These are phyloP conservation scores for Drosophila biarmipes DNA, from an alignment of 1,140 invertebrate species.

Conservation along the genomic window DNA sequence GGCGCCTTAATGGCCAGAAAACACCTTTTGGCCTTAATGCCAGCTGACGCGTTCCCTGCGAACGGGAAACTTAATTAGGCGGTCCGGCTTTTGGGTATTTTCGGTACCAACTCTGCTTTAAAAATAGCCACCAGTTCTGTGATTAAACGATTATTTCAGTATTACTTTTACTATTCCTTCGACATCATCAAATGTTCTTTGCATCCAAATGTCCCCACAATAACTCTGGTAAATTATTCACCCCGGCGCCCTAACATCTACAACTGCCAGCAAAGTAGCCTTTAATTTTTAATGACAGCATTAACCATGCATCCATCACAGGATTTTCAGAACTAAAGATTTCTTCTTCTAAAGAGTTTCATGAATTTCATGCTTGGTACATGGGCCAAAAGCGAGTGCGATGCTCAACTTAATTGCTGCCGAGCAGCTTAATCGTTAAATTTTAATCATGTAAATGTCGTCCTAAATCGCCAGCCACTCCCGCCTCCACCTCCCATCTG, in stretches of 20 bases:
- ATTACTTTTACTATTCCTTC: too few species aligned
- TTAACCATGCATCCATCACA: slow-evolving; percentile 20
- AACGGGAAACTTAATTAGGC: slow-evolving; percentile 65
- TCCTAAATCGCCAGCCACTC: not conserved
- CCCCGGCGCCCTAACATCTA: not conserved
- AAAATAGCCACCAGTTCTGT: not conserved
- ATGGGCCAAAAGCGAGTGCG: not conserved
- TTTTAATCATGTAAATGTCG: slow-evolving; percentile 32
- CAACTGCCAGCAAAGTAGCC: slow-evolving; percentile 1
- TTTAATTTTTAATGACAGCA: slow-evolving; percentile 19
- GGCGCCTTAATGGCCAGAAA: slow-evolving; percentile 43
- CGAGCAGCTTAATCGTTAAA: slow-evolving; percentile 21
- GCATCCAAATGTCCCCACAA: too few species aligned
- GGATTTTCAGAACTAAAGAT: not conserved
- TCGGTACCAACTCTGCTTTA: not conserved
- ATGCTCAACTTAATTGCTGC: too few species aligned
- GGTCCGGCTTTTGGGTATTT: not conserved
- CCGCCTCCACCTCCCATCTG: not conserved
- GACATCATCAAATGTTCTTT: not conserved
- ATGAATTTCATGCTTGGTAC: not conserved
- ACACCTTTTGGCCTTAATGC: slow-evolving; percentile 57
- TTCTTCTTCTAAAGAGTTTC: slow-evolving; percentile 10
- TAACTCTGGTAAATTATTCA: slow-evolving; percentile 14
- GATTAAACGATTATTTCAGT: not conserved
- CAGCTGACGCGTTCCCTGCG: slow-evolving; percentile 52